phyloP scores from a whole-genome alignment of 2,113 vertebrate genomes.

The Cyanoderma ruficeps region DNA sequence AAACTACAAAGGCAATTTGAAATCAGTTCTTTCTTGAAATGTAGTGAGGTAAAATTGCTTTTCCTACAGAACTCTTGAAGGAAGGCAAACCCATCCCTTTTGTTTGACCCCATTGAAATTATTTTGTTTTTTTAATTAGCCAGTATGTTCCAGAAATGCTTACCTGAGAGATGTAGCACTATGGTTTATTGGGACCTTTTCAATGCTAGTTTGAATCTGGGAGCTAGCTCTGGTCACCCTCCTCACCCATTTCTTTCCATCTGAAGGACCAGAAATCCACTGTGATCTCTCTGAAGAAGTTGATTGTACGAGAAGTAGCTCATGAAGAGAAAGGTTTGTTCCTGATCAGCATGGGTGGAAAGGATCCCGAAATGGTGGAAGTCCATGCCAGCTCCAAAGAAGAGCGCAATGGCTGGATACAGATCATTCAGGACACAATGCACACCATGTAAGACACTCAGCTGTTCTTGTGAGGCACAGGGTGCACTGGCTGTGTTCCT shows the following conservation, averaged over 20 bases:
- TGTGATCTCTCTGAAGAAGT: constrained; percentile 94
- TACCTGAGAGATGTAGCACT: background rate
- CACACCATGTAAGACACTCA: constrained; percentile 84
- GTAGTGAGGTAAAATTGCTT: background rate
- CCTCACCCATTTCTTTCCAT: background rate
- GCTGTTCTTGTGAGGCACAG: background rate
- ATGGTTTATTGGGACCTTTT: background rate
- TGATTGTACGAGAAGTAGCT: constrained; percentile 95
- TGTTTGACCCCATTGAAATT: background rate
- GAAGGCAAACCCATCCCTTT: background rate
- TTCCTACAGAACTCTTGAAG: background rate
- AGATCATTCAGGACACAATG: constrained; percentile 88
- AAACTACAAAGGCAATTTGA: background rate
- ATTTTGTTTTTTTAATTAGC: background rate
- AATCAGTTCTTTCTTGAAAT: background rate
- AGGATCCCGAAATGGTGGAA: constrained; percentile 94
- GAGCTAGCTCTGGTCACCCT: background rate
- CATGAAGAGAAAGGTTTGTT: constrained; percentile 97
- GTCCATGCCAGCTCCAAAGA: constrained; percentile 90
- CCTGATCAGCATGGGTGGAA: constrained; percentile 88
- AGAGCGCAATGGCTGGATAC: constrained; percentile 93
- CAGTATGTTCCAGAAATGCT: background rate
- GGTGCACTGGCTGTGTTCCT: background rate
- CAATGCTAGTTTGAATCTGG: background rate
- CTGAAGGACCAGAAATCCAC: constrained; percentile 93